Percentiles rank a stretch among this genome's conserved stretches.
Conservation (phyloP, 1,140 invertebrate genomes). For the Adelges cooleyi region DNA sequence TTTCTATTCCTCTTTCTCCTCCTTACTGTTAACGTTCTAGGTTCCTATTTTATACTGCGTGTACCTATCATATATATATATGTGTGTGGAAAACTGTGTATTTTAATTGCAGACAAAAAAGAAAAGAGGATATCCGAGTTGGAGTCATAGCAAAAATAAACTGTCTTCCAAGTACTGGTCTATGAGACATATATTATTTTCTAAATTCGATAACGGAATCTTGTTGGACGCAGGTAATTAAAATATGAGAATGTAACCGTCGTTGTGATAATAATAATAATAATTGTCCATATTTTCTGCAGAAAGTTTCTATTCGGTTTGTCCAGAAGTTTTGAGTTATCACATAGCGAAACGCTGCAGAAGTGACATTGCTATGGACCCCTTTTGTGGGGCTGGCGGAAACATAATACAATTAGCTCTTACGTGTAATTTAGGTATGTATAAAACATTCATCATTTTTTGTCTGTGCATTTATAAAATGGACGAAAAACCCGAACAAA, state of each 20-base stretch:
- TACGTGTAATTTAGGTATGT: slow-evolving; percentile 70
- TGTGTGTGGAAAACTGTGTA: too few relatives aligned
- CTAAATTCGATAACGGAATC: background rate
- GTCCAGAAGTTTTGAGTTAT: slow-evolving; percentile 83
- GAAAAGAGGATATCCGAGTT: too few relatives aligned
- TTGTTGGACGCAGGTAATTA: background rate
- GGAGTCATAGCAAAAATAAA: too few relatives aligned
- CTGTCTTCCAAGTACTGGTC: background rate
- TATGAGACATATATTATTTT: background rate
- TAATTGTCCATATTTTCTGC: background rate
- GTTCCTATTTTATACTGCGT: too few relatives aligned
- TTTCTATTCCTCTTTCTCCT: too few relatives aligned
- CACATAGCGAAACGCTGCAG: slow-evolving; percentile 72
- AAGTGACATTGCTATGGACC: slow-evolving; percentile 78
- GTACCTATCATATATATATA: too few relatives aligned
- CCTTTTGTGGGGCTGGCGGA: slow-evolving; percentile 94
- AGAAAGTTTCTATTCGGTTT: slow-evolving; percentile 61
- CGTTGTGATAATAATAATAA: background rate
- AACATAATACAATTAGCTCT: slow-evolving; percentile 94
- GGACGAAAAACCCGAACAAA: too few relatives aligned
- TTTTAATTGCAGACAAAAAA: too few relatives aligned
- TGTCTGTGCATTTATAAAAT: too few relatives aligned
- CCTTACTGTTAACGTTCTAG: too few relatives aligned
- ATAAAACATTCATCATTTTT: too few relatives aligned
- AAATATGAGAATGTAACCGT: background rate